These are phyloP conservation scores for Lepidocyrtinus sp. DNA, from an alignment of 2,888 invertebrate species.

Conservation along the genomic window DNA sequence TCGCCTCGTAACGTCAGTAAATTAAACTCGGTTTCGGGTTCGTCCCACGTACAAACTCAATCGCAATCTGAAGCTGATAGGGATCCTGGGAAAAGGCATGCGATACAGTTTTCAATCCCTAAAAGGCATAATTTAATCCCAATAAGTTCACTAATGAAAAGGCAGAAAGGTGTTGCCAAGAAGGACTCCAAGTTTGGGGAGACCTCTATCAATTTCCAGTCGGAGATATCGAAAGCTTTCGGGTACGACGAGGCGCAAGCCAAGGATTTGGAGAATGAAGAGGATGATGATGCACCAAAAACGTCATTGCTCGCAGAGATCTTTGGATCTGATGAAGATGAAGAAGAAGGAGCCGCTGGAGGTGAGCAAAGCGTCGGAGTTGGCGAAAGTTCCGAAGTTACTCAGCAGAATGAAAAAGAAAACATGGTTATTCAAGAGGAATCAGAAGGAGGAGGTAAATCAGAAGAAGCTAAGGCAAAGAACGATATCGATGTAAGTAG, in stretches of 20 bases:
- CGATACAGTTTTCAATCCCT: constrained; percentile 70
- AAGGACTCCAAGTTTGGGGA: constrained; percentile 61
- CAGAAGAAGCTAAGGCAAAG: constrained; percentile 2
- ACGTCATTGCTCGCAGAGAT: constrained; percentile 67
- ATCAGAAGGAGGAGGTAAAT: constrained; percentile 25
- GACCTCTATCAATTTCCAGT: constrained; percentile 66
- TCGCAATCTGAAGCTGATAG: constrained; percentile 60
- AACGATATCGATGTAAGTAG: constrained; percentile 31
- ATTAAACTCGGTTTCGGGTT: too few relatives aligned
- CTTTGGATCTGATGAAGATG: constrained; percentile 69
- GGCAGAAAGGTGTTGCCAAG: constrained; percentile 67
- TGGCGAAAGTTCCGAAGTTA: not conserved
- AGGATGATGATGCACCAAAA: constrained; percentile 53
- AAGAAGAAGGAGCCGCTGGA: constrained; percentile 45
- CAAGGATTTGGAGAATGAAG: constrained; percentile 51
- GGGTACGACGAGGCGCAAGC: constrained; percentile 72
- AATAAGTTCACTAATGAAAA: constrained; percentile 67
- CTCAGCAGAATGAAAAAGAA: not conserved
- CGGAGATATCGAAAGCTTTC: constrained; percentile 72
- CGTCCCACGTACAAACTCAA: not conserved
- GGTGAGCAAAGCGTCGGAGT: not conserved
- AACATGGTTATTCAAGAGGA: too few relatives aligned
- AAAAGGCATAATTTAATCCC: constrained; percentile 67
- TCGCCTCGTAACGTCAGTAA: too few relatives aligned
- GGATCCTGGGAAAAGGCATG: constrained; percentile 62